phyloP scores from a whole-genome alignment of 1,140 invertebrate genomes.

The Drosophila lini region DNA sequence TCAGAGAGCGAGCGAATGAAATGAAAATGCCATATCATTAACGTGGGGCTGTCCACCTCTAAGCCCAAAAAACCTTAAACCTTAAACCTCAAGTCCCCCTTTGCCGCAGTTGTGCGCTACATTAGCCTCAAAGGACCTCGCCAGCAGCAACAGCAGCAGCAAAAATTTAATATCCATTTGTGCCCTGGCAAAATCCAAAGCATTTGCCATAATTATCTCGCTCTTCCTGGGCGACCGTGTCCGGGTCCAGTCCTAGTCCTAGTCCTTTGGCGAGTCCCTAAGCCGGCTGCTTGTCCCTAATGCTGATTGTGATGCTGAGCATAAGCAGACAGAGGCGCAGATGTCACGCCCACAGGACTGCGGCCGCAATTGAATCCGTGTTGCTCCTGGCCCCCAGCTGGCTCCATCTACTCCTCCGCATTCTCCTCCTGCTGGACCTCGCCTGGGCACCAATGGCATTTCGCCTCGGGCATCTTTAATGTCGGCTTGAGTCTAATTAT shows the following conservation, averaged over 20 bases:
- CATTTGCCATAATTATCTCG: conserved; percentile 57
- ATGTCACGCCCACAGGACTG: conserved; percentile 18
- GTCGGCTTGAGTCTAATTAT: conserved; percentile 54
- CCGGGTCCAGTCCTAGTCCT: conserved; percentile 4
- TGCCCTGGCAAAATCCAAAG: conserved; percentile 27
- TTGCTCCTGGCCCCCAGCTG: neutral
- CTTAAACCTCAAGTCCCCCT: neutral
- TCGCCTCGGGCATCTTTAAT: conserved; percentile 20
- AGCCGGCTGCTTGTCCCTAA: conserved; percentile 27
- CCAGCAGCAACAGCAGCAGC: conserved; percentile 12
- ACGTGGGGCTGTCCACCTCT: conserved; percentile 4
- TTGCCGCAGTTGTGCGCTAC: conserved; percentile 27
- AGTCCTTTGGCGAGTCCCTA: neutral
- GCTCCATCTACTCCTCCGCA: neutral
- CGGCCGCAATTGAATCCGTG: conserved; percentile 16
- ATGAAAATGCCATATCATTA: conserved; percentile 42
- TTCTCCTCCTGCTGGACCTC: neutral
- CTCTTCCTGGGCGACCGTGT: conserved; percentile 3
- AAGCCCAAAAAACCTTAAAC: neutral
- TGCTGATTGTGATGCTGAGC: conserved; percentile 46
- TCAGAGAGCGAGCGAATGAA: conserved; percentile 4
- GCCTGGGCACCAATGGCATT: neutral
- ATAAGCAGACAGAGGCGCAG: conserved; percentile 22
- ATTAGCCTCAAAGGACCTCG: conserved; percentile 32
- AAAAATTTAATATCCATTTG: conserved; percentile 61